Conservation (phyloP, 2,113 vertebrate genomes). For the Sylvicapra grimmia region DNA sequence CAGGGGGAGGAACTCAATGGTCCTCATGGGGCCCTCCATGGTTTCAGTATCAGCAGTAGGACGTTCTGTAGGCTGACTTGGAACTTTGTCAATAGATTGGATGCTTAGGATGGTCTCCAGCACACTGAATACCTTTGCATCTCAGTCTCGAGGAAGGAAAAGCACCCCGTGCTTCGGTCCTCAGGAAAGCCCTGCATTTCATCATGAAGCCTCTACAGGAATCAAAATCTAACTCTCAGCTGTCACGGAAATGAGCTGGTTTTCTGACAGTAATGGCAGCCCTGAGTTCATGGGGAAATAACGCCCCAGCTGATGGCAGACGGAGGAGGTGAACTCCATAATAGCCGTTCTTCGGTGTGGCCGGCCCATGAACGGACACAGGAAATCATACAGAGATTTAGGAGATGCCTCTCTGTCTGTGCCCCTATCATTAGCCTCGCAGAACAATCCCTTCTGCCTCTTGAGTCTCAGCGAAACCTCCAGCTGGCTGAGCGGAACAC, state of each 20-base stretch:
- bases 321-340: background rate
- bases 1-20: background rate
- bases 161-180: fast-evolving
- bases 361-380: fast-evolving
- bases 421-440: background rate
- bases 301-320: fast-evolving
- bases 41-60: fast-evolving
- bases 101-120: fast-evolving
- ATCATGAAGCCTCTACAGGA: fast-evolving
- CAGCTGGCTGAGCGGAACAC: background rate
- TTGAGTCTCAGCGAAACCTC: background rate
- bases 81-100: background rate
- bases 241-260: background rate
- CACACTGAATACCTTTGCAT: fast-evolving
- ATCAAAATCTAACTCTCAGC: background rate
- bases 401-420: fast-evolving
- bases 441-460: background rate
- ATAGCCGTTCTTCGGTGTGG: fast-evolving
- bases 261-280: background rate
- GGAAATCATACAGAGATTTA: background rate
- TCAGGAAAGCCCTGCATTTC: background rate
- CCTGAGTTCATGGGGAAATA: background rate
- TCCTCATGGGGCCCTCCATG: background rate
- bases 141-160: background rate
- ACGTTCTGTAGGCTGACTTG: fast-evolving